These are phyloP conservation scores for Papilio elwesi DNA, from an alignment of 2,888 invertebrate species.

Conservation along the genomic window DNA sequence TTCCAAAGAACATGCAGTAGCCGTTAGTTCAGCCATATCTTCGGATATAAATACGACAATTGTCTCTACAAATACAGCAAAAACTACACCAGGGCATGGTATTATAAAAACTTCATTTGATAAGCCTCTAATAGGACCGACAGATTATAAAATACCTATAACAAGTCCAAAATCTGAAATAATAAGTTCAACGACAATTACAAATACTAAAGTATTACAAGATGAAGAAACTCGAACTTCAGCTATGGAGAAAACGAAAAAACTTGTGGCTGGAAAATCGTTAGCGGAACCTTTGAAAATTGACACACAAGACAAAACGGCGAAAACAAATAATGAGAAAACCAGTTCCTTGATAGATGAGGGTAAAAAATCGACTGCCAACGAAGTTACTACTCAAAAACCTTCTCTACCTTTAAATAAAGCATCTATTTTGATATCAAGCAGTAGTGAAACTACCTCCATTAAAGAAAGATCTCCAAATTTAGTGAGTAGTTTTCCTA, in stretches of 20 bases:
- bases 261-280: slow-evolving; percentile 2
- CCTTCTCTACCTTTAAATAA: slow-evolving; percentile 24
- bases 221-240: background rate
- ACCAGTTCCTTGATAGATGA: slow-evolving; percentile 1
- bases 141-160: slow-evolving; percentile 16
- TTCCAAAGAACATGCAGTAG: background rate
- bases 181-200: background rate
- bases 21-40: background rate
- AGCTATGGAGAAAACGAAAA: slow-evolving; percentile 11
- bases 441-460: background rate
- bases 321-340: slow-evolving; percentile 18
- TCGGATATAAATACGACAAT: slow-evolving; percentile 4
- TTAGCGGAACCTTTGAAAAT: background rate
- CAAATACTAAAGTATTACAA: slow-evolving; percentile 3
- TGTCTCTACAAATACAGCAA: background rate
- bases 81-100: background rate
- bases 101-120: slow-evolving; percentile 9
- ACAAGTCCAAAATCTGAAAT: background rate
- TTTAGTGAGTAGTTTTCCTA: slow-evolving; percentile 20
- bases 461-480: slow-evolving; percentile 27
- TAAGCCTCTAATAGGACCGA: slow-evolving; percentile 9
- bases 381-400: slow-evolving; percentile 12
- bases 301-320: slow-evolving; percentile 6
- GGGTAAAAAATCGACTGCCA: slow-evolving; percentile 17
- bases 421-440: slow-evolving; percentile 12